These are phyloP conservation scores for Adineta ricciae DNA, from an alignment of 2,888 invertebrate species.

Conservation along the genomic window DNA sequence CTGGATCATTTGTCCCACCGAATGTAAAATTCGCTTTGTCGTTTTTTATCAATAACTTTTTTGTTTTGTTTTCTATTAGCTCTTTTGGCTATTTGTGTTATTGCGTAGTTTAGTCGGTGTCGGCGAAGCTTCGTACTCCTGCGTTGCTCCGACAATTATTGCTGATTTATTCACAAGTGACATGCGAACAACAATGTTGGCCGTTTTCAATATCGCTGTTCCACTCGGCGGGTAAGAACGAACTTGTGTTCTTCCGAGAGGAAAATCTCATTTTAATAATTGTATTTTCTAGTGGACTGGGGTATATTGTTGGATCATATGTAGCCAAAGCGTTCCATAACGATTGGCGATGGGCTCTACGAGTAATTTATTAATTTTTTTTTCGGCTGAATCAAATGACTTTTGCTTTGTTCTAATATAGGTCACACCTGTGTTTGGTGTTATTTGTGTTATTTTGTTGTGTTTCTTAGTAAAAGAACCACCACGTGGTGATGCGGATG, in stretches of 20 bases:
- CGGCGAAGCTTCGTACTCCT: constrained; percentile 96
- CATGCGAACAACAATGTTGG: constrained; percentile 80
- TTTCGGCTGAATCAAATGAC: neutral
- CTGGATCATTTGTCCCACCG: constrained; percentile 72
- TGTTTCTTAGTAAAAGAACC: constrained; percentile 70
- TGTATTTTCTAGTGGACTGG: constrained; percentile 62
- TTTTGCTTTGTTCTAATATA: neutral
- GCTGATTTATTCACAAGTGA: constrained; percentile 79
- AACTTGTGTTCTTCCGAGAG: neutral
- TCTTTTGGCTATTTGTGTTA: constrained; percentile 67
- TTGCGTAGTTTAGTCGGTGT: constrained; percentile 86
- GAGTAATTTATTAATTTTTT: constrained; percentile 43
- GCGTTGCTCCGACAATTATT: constrained; percentile 94
- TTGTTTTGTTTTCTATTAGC: constrained; percentile 54
- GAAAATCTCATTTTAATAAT: neutral
- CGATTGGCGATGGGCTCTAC: constrained; percentile 81
- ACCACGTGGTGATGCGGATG: constrained; percentile 68
- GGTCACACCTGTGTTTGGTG: constrained; percentile 74
- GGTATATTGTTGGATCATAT: constrained; percentile 85
- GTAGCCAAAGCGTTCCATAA: constrained; percentile 59
- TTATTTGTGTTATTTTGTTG: constrained; percentile 68
- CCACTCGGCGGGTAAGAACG: constrained; percentile 64
- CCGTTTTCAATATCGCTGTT: constrained; percentile 95
- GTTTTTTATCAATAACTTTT: neutral
- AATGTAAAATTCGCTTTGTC: constrained; percentile 23